Conservation (phyloP, 2,888 invertebrate genomes). For the Toxonevra muliebris region DNA sequence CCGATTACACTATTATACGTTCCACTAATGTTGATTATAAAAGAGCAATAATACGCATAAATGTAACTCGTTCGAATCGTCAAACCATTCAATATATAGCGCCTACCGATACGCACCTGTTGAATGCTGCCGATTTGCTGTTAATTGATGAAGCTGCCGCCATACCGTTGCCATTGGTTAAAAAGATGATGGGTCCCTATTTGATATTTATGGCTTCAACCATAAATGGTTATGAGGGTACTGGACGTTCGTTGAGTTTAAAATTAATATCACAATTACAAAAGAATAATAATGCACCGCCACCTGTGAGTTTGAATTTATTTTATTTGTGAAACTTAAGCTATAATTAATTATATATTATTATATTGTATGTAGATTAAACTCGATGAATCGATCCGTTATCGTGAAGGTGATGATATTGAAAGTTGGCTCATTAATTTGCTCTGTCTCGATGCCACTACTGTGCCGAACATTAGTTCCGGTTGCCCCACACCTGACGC, state of each 20-base stretch:
- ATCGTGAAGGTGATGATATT: conserved; percentile 84
- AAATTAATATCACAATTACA: conserved; percentile 92
- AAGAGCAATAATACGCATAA: conserved; percentile 93
- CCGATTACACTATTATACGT: conserved; percentile 92
- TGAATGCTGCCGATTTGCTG: conserved; percentile 93
- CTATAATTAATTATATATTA: neutral
- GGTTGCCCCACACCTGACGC: conserved; percentile 90
- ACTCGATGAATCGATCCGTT: conserved; percentile 94
- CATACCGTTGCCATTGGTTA: conserved; percentile 93
- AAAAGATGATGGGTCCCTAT: conserved; percentile 88
- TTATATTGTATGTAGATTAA: conserved; percentile 71
- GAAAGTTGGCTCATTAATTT: conserved; percentile 92
- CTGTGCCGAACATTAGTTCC: conserved; percentile 70
- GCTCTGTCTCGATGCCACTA: conserved; percentile 88
- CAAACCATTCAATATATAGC: conserved; percentile 98
- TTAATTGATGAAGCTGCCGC: conserved; percentile 99
- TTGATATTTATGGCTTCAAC: conserved; percentile 96
- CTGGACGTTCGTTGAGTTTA: conserved; percentile 93
- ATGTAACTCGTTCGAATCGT: conserved; percentile 87
- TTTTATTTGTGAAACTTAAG: neutral
- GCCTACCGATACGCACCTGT: conserved; percentile 86
- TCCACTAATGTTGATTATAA: conserved; percentile 97
- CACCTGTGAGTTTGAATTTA: conserved; percentile 66
- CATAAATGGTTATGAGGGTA: conserved; percentile 98
- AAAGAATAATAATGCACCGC: conserved; percentile 70